Base-by-base conservation (phyloP, 37 sponge, comb jelly and placozoan genomes). In the Diacarnus erythraeanus region DNA sequence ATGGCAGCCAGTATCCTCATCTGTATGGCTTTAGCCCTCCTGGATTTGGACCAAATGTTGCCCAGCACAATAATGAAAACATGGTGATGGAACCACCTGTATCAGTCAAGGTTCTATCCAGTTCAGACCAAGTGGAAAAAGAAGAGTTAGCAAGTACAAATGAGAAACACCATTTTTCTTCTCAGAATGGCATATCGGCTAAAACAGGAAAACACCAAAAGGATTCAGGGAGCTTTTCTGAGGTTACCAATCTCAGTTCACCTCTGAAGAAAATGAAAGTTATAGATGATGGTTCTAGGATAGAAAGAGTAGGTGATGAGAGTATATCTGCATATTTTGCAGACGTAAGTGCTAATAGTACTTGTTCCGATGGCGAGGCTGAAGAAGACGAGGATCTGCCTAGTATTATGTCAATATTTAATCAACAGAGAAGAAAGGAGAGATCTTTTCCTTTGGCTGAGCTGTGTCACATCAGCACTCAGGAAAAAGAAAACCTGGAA, bases 191-290 rank as follows among this genome's bases (percentile, higher is more conserved):
- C 35, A 65, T 18, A 31, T 3, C 30, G 29, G 2, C 9, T 8
- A 65, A 6, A 47, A 47, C 6, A 47, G 51, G 51, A 47, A 47
- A 47, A 12, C 51, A 65, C 34, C 66, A 65, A 30, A 31, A 30
- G 2, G 35, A 65, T 30, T 34, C 34, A 30, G 31, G 3, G 33
- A 65, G 35, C 34, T 65, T 18, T 30, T 35, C 66, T 65, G 66
- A 65, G 17, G 34, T 31, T 15, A 65, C 66, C 9, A 30, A 35
- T 30, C 34, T 65, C 30, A 65, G 34, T 30, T 65, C 66, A 65
- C 34, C 66, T 65, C 66, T 31, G 2, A 65, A 65, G 34, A 65
- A 5, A 65, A 31, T 65, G 66, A 65, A 65, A 35, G 66, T 31
- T 65, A 35, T 2, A 31, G 61, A 60, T 20, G 34, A 30, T 31